Conservation (phyloP, 2,113 vertebrate genomes). For the Peromyscus polionotus region DNA sequence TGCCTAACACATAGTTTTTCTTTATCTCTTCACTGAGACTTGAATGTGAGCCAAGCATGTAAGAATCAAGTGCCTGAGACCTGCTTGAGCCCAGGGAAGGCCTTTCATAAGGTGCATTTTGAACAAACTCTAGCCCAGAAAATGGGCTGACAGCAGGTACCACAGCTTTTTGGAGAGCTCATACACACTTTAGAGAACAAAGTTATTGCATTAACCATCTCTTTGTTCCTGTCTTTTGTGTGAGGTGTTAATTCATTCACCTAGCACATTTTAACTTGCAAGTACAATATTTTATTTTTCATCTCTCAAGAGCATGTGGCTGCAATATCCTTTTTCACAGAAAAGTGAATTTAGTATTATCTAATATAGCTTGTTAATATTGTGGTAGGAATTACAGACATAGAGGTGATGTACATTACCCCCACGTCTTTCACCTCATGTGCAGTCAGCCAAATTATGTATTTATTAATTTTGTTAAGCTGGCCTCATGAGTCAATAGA, state of each 20-base stretch:
- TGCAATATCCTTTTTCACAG: constrained; percentile 39
- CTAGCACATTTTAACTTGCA: constrained; percentile 45
- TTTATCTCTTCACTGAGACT: constrained; percentile 30
- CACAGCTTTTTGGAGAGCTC: neutral
- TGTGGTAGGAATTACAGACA: constrained; percentile 65
- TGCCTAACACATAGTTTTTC: neutral
- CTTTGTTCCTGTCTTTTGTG: constrained; percentile 7
- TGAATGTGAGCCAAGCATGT: neutral
- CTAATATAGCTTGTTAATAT: constrained; percentile 72
- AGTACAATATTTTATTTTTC: constrained; percentile 37
- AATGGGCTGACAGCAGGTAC: neutral
- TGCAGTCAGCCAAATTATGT: constrained; percentile 82
- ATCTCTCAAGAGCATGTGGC: constrained; percentile 34
- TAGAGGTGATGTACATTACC: constrained; percentile 60
- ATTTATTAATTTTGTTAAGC: constrained; percentile 83
- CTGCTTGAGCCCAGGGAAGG: neutral
- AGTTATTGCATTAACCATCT: neutral
- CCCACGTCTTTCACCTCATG: constrained; percentile 70
- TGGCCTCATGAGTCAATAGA: constrained; percentile 80
- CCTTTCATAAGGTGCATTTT: neutral
- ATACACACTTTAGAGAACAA: constrained; percentile 3
- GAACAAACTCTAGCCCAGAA: neutral
- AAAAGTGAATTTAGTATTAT: constrained; percentile 72
- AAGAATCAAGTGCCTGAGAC: neutral
- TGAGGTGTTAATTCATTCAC: constrained; percentile 49